Evolutionary conservation across 35 echinoderm and acorn worm species (phyloP), one percentile per base, ranked within the genome.

Genomic region (Patiria miniata): DNA sequence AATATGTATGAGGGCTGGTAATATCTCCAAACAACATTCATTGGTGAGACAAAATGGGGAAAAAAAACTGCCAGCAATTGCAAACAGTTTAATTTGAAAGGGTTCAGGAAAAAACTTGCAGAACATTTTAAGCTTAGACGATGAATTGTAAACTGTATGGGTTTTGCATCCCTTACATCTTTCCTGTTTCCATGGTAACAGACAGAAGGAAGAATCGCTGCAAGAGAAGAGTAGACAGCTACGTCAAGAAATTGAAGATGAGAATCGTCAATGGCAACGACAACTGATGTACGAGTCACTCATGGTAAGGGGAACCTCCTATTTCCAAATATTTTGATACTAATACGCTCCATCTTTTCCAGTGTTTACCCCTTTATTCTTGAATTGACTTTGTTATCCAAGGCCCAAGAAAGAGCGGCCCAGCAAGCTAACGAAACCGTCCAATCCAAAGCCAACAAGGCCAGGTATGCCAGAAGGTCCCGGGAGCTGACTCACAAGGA

Each of bases 401-500:
- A 87, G 85, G 73, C 51, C 3, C 85, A 87, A 34, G 65, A 87
- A 30, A 53, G 59, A 54, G 85, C 85, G 8, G 30, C n/a, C 19
- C 68, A 78, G 18, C 76, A 87, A 50, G 85, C 76, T 10, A 51
- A 87, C 34, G 77, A 87, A 79, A 77, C 55, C 7, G 50, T 87
- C 37, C 85, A 87, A 28, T 69, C 76, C 32, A 87, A 79, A 53
- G 85, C 85, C 39, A 69, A 78, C 30, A 87, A 79, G 36, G 85
- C 85, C n/a, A 39, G 77, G 21, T 39, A 36, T 33, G 44, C 44
- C 7, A 69, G 85, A 0, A 51, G 76, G 21, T 50, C 59, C 39
- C 76, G 77, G 30, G 85, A 87, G 50, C 44, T 53, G 21, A 79
- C 68, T n/a, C 85, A 87, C 40, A 87, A 55, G 47, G 85, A 87